phyloP scores from a whole-genome alignment of 2,797 vertebrate genomes.

The Carapus acus region DNA sequence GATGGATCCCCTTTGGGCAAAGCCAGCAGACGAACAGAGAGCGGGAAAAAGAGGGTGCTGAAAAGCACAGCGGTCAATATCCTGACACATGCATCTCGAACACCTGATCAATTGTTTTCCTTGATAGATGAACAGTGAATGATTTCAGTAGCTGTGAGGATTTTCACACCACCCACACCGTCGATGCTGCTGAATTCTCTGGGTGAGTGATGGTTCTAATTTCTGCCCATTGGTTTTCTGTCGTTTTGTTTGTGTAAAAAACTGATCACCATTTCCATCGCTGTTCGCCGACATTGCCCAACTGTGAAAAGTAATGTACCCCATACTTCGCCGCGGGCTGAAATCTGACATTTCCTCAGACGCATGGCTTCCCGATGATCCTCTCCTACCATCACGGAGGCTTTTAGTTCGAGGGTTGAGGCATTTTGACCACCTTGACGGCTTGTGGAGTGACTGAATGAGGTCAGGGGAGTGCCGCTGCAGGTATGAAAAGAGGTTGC shows the following conservation, averaged over 20 bases:
- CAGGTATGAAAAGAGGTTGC: conserved; percentile 41
- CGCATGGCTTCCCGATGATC: conserved; percentile 14
- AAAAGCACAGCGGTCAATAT: conserved; percentile 23
- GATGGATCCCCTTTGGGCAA: no score
- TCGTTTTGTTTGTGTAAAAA: background rate
- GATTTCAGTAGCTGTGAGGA: conserved; percentile 3
- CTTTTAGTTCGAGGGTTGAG: conserved; percentile 24
- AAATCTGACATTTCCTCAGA: background rate
- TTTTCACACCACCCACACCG: conserved; percentile 2
- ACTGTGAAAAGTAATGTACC: background rate
- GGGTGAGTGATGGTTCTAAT: background rate
- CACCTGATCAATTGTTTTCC: conserved; percentile 22
- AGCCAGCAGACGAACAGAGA: conserved; percentile 11
- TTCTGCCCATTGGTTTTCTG: background rate
- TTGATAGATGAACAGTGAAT: conserved; percentile 7
- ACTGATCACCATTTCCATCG: background rate
- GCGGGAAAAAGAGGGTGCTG: background rate
- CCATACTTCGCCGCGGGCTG: no score
- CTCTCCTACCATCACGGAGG: conserved; percentile 12
- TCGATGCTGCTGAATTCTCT: background rate
- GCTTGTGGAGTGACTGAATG: conserved; percentile 49
- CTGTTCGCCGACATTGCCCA: no score
- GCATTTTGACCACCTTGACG: conserved; percentile 41
- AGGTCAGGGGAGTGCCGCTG: conserved; percentile 53
- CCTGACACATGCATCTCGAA: conserved; percentile 15